Conservation (phyloP, 2,888 invertebrate genomes). For the Atethmia centrago region DNA sequence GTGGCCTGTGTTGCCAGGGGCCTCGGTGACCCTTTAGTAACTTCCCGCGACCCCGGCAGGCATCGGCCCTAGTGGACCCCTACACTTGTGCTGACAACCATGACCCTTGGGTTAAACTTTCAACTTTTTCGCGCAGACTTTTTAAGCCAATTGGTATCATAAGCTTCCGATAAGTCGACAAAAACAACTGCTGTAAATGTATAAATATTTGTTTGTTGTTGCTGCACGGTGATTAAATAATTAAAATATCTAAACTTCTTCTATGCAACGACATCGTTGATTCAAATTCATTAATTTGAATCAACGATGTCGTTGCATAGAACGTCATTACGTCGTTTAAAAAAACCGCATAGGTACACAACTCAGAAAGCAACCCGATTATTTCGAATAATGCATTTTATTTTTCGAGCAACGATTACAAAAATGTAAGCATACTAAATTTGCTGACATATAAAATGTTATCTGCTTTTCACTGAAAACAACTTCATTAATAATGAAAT, state of each 20-base stretch:
- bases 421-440: slow-evolving; percentile 1
- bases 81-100: too few relatives aligned
- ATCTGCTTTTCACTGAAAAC: background rate
- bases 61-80: too few relatives aligned
- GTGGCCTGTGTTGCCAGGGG: too few relatives aligned
- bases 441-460: slow-evolving; percentile 2
- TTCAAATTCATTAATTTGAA: too few relatives aligned
- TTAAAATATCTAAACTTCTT: background rate
- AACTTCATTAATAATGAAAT: slow-evolving; percentile 20
- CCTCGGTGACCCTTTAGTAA: too few relatives aligned
- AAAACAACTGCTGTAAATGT: background rate
- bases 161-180: background rate
- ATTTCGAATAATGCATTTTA: background rate
- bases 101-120: too few relatives aligned
- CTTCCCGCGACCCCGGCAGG: too few relatives aligned
- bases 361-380: background rate
- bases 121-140: background rate
- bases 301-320: too few relatives aligned
- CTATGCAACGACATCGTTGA: background rate
- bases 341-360: background rate
- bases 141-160: background rate
- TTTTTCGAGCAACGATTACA: background rate
- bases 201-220: too few relatives aligned
- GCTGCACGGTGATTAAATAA: background rate
- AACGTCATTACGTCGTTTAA: background rate